Conservation (phyloP, 2,888 invertebrate species). For the Spisula subtruncata region DNA sequence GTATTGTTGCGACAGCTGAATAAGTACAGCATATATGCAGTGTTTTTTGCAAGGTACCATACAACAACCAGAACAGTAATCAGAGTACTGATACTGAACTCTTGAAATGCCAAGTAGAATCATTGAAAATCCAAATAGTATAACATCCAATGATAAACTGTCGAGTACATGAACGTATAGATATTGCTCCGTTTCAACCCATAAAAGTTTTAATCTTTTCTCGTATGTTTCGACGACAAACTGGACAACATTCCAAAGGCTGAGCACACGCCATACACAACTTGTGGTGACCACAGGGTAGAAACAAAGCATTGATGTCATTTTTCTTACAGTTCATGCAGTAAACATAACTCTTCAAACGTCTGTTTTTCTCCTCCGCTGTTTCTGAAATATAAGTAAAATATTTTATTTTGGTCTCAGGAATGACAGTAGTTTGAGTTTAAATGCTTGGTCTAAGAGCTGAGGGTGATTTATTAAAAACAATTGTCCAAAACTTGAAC, state of each 20-base stretch:
- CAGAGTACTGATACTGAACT: background rate
- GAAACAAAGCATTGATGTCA: constrained; percentile 31
- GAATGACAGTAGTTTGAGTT: no score
- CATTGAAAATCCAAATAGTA: no score
- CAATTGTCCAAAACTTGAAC: no score
- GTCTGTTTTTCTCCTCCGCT: constrained; percentile 8
- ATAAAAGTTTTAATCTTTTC: constrained; percentile 29
- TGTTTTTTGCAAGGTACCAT: no score
- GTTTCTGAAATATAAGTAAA: constrained; percentile 29
- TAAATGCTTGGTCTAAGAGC: no score
- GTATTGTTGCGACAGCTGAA: no score
- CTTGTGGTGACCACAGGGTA: constrained; percentile 27
- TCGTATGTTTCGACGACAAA: constrained; percentile 24
- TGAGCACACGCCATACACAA: constrained; percentile 37
- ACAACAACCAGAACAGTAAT: no score
- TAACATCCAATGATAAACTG: background rate
- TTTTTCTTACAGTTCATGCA: constrained; percentile 16
- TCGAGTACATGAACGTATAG: background rate
- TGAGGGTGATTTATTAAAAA: no score
- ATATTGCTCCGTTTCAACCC: background rate
- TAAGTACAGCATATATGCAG: no score
- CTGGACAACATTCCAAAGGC: constrained; percentile 2
- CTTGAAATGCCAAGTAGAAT: background rate
- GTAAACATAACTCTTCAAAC: constrained; percentile 15
- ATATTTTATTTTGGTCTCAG: no score